These are phyloP conservation scores for Desoria tigrina DNA, from an alignment of 2,888 invertebrate genomes.

Conservation along the genomic window DNA sequence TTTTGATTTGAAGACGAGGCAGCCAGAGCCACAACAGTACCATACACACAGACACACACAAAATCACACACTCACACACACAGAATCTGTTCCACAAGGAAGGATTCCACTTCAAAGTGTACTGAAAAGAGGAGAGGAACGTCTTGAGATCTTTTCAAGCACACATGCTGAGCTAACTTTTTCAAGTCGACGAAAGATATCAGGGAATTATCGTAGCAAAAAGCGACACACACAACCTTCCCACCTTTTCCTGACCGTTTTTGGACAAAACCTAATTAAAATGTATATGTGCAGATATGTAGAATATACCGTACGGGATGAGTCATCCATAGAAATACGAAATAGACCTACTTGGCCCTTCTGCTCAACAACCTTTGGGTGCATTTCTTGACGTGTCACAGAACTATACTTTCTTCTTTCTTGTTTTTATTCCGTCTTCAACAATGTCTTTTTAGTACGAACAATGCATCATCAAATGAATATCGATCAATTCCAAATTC, in stretches of 20 bases:
- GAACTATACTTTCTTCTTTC: neutral
- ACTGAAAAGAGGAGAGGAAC: no score
- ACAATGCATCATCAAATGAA: no score
- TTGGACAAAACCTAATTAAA: constrained; percentile 54
- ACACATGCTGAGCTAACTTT: constrained; percentile 23
- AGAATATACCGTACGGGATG: constrained; percentile 54
- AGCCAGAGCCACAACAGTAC: no score
- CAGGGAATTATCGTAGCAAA: constrained; percentile 6
- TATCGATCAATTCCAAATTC: no score
- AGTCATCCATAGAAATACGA: constrained; percentile 51
- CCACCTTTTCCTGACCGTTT: constrained; percentile 54
- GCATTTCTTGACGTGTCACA: neutral
- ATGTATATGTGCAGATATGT: no score
- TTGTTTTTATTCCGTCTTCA: neutral
- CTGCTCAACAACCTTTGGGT: no score
- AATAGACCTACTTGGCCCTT: constrained; percentile 27
- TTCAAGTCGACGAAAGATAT: constrained; percentile 25
- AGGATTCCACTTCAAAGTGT: no score
- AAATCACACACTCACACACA: no score
- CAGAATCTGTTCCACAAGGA: no score
- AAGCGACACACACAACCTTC: constrained; percentile 29
- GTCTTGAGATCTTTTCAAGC: neutral
- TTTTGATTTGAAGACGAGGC: no score
- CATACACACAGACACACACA: no score
- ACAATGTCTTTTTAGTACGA: no score